A percentile compares a stretch with the other conserved stretches of the same genome.
These are phyloP conservation scores for Tyrannus savana DNA, from an alignment of 2,113 vertebrate genomes.

Conservation along the genomic window DNA sequence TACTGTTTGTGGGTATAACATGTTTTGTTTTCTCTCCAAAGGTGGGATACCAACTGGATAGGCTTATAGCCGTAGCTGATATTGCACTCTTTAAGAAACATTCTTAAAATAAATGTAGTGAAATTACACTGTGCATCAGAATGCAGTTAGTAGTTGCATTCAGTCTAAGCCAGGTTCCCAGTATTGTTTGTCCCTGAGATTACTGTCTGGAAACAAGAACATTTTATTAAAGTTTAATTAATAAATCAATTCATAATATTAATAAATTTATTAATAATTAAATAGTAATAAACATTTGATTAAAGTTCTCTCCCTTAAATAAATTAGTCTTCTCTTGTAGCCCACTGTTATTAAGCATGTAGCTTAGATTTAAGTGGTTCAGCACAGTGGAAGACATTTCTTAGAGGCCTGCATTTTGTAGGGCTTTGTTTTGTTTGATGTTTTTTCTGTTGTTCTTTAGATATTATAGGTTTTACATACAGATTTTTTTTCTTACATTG, in stretches of 20 bases:
- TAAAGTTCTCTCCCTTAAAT: background rate
- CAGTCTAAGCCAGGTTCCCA: background rate
- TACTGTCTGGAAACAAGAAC: background rate
- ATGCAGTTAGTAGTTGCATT: background rate
- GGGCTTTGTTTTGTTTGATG: background rate
- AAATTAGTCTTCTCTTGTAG: background rate
- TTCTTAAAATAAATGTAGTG: background rate
- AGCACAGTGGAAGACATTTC: background rate
- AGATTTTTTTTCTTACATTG: background rate
- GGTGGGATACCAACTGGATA: background rate
- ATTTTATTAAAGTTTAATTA: background rate
- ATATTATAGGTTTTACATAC: background rate
- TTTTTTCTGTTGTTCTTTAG: background rate
- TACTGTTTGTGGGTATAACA: fast-evolving
- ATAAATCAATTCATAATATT: too few relatives aligned
- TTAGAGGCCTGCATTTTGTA: background rate
- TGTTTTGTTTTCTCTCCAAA: background rate
- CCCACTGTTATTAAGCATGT: background rate
- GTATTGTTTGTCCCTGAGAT: background rate
- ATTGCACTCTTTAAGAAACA: background rate
- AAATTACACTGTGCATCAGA: background rate
- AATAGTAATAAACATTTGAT: too few relatives aligned
- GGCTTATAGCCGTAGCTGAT: background rate
- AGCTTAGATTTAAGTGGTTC: background rate
- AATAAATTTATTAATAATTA: too few relatives aligned